Evolutionary conservation across 2,888 invertebrate genomes (phyloP), one percentile per base, ranked within the genome.

Genomic region (Eupithecia abbreviata): DNA sequence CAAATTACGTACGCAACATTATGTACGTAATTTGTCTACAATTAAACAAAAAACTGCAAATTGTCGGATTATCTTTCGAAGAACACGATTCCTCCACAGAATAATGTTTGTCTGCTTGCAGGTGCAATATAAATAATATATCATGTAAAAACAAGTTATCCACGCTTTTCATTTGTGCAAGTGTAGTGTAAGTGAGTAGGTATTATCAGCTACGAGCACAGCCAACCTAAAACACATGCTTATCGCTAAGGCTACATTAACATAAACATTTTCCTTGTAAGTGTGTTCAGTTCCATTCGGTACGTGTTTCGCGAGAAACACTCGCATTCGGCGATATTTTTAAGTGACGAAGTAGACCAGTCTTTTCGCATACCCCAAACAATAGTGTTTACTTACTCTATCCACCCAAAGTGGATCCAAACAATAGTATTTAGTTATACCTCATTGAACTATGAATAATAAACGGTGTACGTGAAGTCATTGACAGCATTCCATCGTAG

Each of bases 181-280:
- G 55, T 58, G 55, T 58, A 58, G 55, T 58, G 55, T 58, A 55
- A 51, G n/a, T 55, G 7, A 9, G 67, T n/a, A 68, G 45, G n/a
- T 45, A 43, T 9, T 43, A 15, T 41, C 30, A 30, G 30, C 30
- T 65, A 41, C 13, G 41, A 15, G 67, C 15, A 68, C 10, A 45
- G 2, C 47, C 12, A 69, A 69, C 69, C 18, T 47, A 18, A 18
- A 45, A 69, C 58, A 41, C 72, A 15, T 30, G 49, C 70, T 72
- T 76, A 76, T 73, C 76, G 72, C 9, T 72, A 47, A 65, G 45
- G 51, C 69, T 45, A 42, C 67, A 66, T 66, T 45, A 43, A 72
- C 62, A 76, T 75, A 58, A 72, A 51, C 76, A 65, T 76, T 74
- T 77, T 70, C 77, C 72, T 77, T 70, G 69, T 71, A 12, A n/a